phyloP scores from a whole-genome alignment of 2,113 vertebrate genomes.

The Sebastes fasciatus region DNA sequence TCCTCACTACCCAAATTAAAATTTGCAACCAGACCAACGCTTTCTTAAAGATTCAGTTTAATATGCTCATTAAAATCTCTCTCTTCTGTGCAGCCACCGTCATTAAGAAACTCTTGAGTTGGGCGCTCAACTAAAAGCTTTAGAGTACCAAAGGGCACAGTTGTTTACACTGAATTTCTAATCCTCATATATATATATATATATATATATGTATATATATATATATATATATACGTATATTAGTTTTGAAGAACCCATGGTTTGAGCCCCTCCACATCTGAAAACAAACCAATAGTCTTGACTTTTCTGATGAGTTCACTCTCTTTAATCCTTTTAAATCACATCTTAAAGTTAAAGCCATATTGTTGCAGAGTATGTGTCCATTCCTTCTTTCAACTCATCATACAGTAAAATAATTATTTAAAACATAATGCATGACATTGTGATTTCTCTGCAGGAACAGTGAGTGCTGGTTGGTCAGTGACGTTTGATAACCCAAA shows the following conservation, averaged over 20 bases:
- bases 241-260: too few species aligned
- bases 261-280: too few species aligned
- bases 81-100: too few species aligned
- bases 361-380: neutral
- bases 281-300: neutral
- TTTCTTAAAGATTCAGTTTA: neutral
- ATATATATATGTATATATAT: too few species aligned
- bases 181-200: too few species aligned
- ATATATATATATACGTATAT: too few species aligned
- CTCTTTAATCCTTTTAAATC: neutral
- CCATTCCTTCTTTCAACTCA: neutral
- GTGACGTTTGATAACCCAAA: constrained; percentile 51
- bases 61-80: too few species aligned
- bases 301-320: neutral
- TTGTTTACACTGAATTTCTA: too few species aligned
- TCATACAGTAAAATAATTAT: neutral
- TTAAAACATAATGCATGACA: neutral
- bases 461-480: neutral
- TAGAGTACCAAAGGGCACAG: too few species aligned
- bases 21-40: neutral
- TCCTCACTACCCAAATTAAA: neutral
- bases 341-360: neutral
- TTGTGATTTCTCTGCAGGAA: constrained; percentile 28
- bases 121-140: too few species aligned
- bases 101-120: too few species aligned